A percentile compares a stretch with the other conserved stretches of the same genome.
Evolutionary conservation across 2,888 invertebrate species (phyloP).

Genomic region (Embidobia sp.): DNA sequence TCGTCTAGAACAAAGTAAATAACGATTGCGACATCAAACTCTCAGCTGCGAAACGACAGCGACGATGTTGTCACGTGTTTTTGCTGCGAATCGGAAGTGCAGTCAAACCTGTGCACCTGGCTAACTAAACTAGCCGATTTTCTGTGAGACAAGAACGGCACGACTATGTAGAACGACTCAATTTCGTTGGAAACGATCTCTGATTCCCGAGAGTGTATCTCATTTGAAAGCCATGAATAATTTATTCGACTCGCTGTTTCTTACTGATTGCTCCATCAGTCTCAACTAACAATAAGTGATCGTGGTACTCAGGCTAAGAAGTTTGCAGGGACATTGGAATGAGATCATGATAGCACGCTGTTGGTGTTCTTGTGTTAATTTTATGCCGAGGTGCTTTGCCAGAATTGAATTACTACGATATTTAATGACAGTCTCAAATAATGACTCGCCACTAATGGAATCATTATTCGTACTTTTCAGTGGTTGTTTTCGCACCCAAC

Average conservation of each 20-base stretch:
- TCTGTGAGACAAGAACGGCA: constrained; percentile 53
- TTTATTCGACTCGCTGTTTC: constrained; percentile 68
- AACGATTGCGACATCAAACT: constrained; percentile 19
- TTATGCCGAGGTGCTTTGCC: constrained; percentile 25
- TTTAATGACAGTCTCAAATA: constrained; percentile 34
- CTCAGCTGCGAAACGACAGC: constrained; percentile 4
- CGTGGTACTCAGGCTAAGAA: constrained; percentile 48
- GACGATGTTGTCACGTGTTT: constrained; percentile 49
- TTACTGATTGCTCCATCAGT: constrained; percentile 68
- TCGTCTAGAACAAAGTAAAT: constrained; percentile 35
- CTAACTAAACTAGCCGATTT: constrained; percentile 59
- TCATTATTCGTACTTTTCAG: neutral
- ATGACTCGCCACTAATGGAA: constrained; percentile 2
- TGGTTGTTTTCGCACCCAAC: neutral
- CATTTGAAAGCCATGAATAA: constrained; percentile 69
- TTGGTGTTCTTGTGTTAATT: constrained; percentile 34
- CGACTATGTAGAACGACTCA: constrained; percentile 63
- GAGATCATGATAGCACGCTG: constrained; percentile 46
- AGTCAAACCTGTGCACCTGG: constrained; percentile 46
- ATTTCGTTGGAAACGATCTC: constrained; percentile 67
- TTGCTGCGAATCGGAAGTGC: constrained; percentile 37
- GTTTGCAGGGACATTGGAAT: constrained; percentile 38
- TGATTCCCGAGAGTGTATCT: constrained; percentile 65
- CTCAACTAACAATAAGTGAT: constrained; percentile 63
- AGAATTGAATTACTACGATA: constrained; percentile 33